Conservation (phyloP, 1,140 invertebrate species). For the Lasioglossum albipes region DNA sequence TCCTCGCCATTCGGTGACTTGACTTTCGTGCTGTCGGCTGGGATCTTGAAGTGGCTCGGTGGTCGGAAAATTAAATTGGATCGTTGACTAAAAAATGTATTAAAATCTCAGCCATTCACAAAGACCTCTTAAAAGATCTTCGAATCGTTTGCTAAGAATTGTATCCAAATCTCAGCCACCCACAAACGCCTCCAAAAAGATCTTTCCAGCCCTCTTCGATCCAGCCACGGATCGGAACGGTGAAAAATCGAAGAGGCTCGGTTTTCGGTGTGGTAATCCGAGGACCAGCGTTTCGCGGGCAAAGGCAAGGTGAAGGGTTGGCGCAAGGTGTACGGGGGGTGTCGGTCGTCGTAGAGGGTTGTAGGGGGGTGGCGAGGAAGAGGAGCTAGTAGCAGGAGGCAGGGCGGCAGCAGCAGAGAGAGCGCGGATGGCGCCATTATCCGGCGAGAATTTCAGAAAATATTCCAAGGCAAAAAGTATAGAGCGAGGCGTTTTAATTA, state of each 20-base stretch:
- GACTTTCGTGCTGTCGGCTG: no score
- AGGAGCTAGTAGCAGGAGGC: not conserved
- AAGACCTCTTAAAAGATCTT: no score
- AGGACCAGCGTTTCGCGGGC: slow-evolving; percentile 30
- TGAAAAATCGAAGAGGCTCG: not conserved
- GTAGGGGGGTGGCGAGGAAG: not conserved
- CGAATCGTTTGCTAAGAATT: no score
- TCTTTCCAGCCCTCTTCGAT: not conserved
- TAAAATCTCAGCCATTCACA: no score
- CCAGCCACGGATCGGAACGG: not conserved
- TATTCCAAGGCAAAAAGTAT: slow-evolving; percentile 74
- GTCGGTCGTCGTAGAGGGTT: no score
- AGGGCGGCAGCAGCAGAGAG: not conserved
- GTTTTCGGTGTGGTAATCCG: slow-evolving; percentile 12
- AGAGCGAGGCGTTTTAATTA: slow-evolving; percentile 78
- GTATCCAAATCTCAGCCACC: no score
- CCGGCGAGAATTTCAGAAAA: slow-evolving; percentile 70
- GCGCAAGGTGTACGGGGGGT: slow-evolving; percentile 4
- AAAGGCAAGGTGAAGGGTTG: slow-evolving; percentile 29
- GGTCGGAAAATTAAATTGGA: no score
- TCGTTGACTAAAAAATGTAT: no score
- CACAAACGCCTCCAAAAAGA: no score
- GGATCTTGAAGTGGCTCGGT: no score
- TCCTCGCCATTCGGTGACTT: not conserved
- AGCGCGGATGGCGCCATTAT: slow-evolving; percentile 64